phyloP scores from a whole-genome alignment of 2,888 invertebrate genomes.

The Aquatica leii region DNA sequence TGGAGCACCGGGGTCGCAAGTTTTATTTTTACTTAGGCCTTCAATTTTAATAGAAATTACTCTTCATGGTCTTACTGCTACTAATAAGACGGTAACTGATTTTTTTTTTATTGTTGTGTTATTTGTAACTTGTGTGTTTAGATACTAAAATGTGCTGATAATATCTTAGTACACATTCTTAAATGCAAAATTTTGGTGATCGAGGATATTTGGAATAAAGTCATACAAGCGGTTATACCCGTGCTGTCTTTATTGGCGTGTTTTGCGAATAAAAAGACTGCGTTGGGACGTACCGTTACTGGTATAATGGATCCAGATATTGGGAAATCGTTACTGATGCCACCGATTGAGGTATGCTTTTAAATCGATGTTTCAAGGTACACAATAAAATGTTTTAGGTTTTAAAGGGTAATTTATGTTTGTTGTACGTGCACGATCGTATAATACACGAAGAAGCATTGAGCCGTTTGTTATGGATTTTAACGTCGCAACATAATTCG shows the following conservation, averaged over 20 bases:
- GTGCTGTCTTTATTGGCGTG: conserved; percentile 70
- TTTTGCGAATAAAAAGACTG: conserved; percentile 62
- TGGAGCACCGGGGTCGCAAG: conserved; percentile 60
- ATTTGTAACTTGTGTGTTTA: conserved; percentile 46
- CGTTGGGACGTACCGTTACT: conserved; percentile 68
- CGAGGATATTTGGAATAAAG: conserved; percentile 69
- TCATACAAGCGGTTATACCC: conserved; percentile 68
- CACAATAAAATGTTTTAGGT: conserved; percentile 50
- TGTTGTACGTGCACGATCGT: conserved; percentile 60
- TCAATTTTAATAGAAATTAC: conserved; percentile 70
- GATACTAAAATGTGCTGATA: conserved; percentile 67
- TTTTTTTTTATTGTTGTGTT: not conserved
- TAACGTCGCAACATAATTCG: conserved; percentile 61
- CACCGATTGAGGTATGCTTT: conserved; percentile 62
- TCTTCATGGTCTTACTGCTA: conserved; percentile 67
- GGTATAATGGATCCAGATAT: conserved; percentile 72
- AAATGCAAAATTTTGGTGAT: conserved; percentile 71
- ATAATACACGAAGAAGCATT: conserved; percentile 63
- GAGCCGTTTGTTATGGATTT: conserved; percentile 63
- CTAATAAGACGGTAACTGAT: conserved; percentile 55
- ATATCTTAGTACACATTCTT: conserved; percentile 69
- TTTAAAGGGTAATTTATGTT: conserved; percentile 62
- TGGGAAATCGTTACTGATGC: conserved; percentile 67
- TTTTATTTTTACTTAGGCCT: conserved; percentile 66
- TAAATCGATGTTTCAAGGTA: not conserved